phyloP scores from a whole-genome alignment of 2,888 invertebrate species.

The Oxycera nigricornis region DNA sequence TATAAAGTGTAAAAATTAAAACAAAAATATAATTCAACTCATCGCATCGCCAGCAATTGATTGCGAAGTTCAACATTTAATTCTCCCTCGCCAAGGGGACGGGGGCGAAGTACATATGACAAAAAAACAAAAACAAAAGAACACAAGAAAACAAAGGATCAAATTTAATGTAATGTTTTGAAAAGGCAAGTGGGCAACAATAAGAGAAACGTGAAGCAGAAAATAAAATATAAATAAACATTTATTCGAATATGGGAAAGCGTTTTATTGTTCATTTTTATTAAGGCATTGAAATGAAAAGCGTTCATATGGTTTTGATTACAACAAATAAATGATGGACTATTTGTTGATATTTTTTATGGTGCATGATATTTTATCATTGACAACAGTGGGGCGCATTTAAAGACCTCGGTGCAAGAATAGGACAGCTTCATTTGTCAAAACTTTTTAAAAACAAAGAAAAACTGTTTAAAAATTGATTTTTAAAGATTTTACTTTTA shows the following conservation, averaged over 20 bases:
- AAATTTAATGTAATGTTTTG: conserved; percentile 9
- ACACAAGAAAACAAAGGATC: conserved; percentile 11
- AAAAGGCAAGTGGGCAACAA: conserved; percentile 4
- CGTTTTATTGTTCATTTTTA: no score
- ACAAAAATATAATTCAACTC: not conserved
- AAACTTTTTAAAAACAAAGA: no score
- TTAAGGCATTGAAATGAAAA: no score
- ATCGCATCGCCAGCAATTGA: conserved; percentile 12
- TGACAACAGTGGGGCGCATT: no score
- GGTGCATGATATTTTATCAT: no score
- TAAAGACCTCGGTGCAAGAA: no score
- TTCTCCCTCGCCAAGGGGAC: not conserved
- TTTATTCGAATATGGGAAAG: conserved; percentile 19
- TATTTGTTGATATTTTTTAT: no score
- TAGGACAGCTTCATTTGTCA: no score
- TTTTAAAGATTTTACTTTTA: no score
- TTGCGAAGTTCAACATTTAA: conserved; percentile 12
- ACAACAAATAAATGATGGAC: no score
- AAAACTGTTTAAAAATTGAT: no score
- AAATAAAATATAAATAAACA: conserved; percentile 22
- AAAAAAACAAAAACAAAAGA: not conserved
- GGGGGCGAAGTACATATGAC: not conserved
- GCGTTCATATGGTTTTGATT: no score
- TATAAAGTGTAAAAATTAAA: conserved; percentile 6
- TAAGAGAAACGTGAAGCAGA: not conserved